These are phyloP conservation scores for Halisarca cf. caerulea DNA, from an alignment of 37 sponge, comb jelly and placozoan genomes.

Conservation along the genomic window DNA sequence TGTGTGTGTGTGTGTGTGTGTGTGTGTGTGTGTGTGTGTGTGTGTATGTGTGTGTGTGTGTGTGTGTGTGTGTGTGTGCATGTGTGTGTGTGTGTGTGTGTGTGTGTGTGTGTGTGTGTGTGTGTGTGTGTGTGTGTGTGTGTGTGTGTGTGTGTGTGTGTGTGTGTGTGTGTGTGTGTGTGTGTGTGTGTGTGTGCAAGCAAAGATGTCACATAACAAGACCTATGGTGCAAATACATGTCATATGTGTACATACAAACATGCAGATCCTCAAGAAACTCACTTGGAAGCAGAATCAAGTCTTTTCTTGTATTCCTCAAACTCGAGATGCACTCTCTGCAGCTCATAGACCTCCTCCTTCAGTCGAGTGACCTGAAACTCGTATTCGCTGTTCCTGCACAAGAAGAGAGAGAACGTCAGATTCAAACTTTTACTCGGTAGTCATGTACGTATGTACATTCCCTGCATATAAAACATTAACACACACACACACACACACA, in stretches of 20 bases:
- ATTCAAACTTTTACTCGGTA: no score
- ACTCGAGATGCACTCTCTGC: slow-evolving; percentile 23
- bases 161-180: no score
- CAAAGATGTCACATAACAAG: no score
- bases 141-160: no score
- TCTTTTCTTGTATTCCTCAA: slow-evolving; percentile 34
- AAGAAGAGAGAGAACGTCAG: background rate
- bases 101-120: background rate
- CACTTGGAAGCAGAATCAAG: background rate
- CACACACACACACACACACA: background rate
- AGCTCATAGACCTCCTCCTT: slow-evolving; percentile 41
- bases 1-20: slow-evolving; percentile 21
- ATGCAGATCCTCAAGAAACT: background rate
- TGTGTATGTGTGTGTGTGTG: background rate
- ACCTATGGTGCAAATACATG: no score
- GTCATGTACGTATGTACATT: slow-evolving; percentile 13
- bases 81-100: background rate
- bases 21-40: background rate
- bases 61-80: slow-evolving; percentile 25
- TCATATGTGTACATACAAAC: no score
- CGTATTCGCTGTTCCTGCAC: slow-evolving; percentile 29
- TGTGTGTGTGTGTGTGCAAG: no score
- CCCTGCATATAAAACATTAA: background rate
- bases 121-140: background rate
- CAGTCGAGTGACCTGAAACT: slow-evolving; percentile 34